Percentiles rank a stretch among this genome's conserved stretches.
Conservation (phyloP, 2,888 invertebrate species). For the Pterobdella sp. region DNA sequence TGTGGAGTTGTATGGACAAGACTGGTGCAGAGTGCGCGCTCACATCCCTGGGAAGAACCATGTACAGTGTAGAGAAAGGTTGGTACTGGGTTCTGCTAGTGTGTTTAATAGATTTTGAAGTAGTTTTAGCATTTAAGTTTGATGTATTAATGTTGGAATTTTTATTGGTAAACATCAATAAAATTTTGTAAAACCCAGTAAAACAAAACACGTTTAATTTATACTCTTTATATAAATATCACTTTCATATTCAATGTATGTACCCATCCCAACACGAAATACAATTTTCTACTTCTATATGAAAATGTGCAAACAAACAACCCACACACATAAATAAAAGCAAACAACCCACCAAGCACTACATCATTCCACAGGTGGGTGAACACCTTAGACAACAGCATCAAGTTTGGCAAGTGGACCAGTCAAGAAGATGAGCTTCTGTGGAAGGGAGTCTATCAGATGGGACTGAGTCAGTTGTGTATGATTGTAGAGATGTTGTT, state of each 20-base stretch:
- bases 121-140: no score
- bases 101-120: no score
- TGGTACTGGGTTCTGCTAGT: slow-evolving; percentile 20
- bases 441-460: slow-evolving; percentile 36
- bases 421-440: slow-evolving; percentile 45
- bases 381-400: slow-evolving; percentile 37
- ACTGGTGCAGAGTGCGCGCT: slow-evolving; percentile 39
- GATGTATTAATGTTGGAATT: no score
- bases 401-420: slow-evolving; percentile 41
- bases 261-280: no score
- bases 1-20: slow-evolving; percentile 28
- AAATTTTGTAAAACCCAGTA: no score
- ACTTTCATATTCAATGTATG: no score
- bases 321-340: background rate
- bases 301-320: no score
- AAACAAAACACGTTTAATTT: no score
- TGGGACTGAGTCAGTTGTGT: slow-evolving; percentile 35
- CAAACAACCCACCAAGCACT: slow-evolving; percentile 2
- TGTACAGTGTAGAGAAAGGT: slow-evolving; percentile 49
- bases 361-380: slow-evolving; percentile 34
- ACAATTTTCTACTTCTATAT: no score
- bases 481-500: background rate
- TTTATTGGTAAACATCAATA: no score
- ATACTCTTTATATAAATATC: no score
- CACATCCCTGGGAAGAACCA: slow-evolving; percentile 45